Base-by-base conservation (phyloP, 2,113 vertebrate genomes). In the Takifugu bimaculatus region DNA sequence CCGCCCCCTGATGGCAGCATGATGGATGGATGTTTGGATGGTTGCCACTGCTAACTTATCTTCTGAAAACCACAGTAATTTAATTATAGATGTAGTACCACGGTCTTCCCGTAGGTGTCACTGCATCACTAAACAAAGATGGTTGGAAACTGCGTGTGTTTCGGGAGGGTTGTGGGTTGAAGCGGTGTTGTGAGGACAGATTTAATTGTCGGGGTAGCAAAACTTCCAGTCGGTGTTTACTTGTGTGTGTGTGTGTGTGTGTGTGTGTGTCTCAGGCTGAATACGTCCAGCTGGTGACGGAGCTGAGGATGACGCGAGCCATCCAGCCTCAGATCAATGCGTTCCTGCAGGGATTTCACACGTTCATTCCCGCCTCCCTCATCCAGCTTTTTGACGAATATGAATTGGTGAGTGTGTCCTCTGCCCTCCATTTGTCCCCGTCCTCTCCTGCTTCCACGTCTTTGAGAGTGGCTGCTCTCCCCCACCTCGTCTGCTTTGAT, bases 261-360 rank as follows among this genome's bases (percentile, higher is more conserved):
- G 47, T 15, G 25, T 68, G 43, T 57, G 7, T 39, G 0, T 13
- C 0, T 85, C 89, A 99, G 97, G 97, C 89, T 0, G 97, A 99
- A 76, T 99, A 99, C n/a, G 96, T 99, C 32, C 97, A 99, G 88
- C 93, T 99, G 72, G 97, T 99, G 73, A 99, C 97, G 43, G 96
- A 99, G 87, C 92, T 98, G 81, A 91, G 95, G 79, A 99, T 99
- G 97, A 99, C 97, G 35, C 92, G 97, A 86, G 97, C 97, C 69
- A 99, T 99, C 86, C 95, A 98, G 81, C 97, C 95, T 74, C 97
- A 99, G 90, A 99, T 99, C 77, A 97, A 98, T 74, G 96, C 93
- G 47, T 99, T 98, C 83, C 80, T 99, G 60, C 95, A 94, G 70
- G 97, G 97, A 52, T 99, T 99, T 84, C 97, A 99, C 84, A 97